phyloP scores from a whole-genome alignment of 2,888 invertebrate species.

The Matsumyia berberina region DNA sequence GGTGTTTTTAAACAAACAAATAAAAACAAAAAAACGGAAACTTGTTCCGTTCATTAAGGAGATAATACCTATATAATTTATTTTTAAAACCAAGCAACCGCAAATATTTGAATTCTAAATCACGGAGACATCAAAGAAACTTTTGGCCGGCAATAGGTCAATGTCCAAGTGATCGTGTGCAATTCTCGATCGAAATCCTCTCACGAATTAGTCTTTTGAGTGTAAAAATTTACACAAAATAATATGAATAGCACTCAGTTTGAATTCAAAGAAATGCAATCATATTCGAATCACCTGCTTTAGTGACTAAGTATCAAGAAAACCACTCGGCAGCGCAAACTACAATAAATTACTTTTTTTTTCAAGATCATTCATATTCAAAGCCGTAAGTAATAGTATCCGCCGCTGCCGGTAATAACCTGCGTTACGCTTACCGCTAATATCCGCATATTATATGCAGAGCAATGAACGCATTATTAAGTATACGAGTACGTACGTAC shows the following conservation, averaged over 20 bases:
- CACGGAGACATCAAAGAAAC: not conserved
- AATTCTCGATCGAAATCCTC: not conserved
- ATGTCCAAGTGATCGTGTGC: not conserved
- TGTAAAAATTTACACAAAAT: too few relatives aligned
- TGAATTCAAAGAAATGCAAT: not conserved
- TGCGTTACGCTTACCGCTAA: constrained; percentile 3
- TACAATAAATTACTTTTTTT: constrained; percentile 3
- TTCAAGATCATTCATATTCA: constrained; percentile 32
- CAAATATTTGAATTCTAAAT: not conserved
- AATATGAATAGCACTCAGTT: too few relatives aligned
- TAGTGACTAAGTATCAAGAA: constrained; percentile 9
- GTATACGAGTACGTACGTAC: too few relatives aligned
- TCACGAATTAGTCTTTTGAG: not conserved
- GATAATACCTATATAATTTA: not conserved
- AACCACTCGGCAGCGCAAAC: not conserved
- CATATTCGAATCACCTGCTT: not conserved
- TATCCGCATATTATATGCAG: constrained; percentile 21
- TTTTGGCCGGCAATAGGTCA: not conserved
- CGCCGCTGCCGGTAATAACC: constrained; percentile 6
- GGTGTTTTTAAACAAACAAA: too few relatives aligned
- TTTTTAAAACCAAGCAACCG: not conserved
- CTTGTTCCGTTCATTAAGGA: constrained; percentile 1
- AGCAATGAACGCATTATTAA: constrained; percentile 16
- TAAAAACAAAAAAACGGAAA: not conserved
- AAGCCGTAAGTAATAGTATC: constrained; percentile 31